A percentile compares a stretch with the other conserved stretches of the same genome.
Conservation (phyloP, 2,797 vertebrate genomes). For the Leptoclinus maculatus region DNA sequence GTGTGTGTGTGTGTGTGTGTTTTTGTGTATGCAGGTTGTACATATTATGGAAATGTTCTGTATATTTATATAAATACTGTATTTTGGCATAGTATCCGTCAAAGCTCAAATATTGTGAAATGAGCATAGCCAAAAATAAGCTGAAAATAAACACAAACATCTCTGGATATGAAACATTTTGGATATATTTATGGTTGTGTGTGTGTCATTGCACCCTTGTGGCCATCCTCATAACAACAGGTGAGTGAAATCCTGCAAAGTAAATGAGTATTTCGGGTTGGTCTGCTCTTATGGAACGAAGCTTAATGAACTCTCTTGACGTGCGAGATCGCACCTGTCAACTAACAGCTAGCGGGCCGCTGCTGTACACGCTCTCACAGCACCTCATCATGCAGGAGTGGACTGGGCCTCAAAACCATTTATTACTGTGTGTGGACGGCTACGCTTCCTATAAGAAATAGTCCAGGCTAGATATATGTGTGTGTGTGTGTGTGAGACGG, state of each 20-base stretch:
- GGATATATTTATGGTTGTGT: background rate
- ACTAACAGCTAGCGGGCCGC: conserved; percentile 29
- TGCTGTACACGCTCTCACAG: conserved; percentile 7
- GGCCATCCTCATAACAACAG: conserved; percentile 16
- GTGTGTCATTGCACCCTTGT: conserved; percentile 6
- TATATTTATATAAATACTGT: conserved; percentile 7
- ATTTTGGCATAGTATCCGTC: conserved; percentile 16
- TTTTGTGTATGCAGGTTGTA: background rate
- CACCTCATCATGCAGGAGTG: conserved; percentile 44
- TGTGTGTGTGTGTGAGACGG: background rate
- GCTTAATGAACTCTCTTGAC: conserved; percentile 48
- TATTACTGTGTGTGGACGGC: conserved; percentile 33
- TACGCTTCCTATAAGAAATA: conserved; percentile 33
- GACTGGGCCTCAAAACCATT: conserved; percentile 24
- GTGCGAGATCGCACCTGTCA: conserved; percentile 37
- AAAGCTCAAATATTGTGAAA: conserved; percentile 19
- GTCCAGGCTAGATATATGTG: conserved; percentile 5
- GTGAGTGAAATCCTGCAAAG: conserved; percentile 25
- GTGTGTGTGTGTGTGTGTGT: background rate
- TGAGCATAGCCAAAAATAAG: conserved; percentile 2
- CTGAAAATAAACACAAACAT: conserved; percentile 20
- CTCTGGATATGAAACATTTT: conserved; percentile 20
- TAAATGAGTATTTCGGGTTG: conserved; percentile 29
- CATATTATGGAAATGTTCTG: conserved; percentile 10
- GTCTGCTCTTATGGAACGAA: conserved; percentile 28